Base-by-base conservation (phyloP, 2,797 vertebrate species). In the Pipistrellus pygmaeus region DNA sequence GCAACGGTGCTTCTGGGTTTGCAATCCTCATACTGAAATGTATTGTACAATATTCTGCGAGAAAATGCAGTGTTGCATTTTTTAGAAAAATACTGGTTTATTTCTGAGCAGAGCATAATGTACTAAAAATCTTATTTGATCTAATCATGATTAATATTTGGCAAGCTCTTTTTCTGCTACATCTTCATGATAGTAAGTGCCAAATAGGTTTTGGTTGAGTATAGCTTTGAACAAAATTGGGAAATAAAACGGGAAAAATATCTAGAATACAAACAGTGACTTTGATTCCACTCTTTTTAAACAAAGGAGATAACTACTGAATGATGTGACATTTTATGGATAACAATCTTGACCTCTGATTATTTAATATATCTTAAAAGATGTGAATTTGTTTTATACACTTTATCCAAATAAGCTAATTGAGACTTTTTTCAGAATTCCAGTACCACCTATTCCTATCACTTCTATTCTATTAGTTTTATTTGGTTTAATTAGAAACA, bases 111-210 rank as follows among this genome's bases (percentile, higher is more conserved):
- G 2, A 64, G 18, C 62, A 25, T 20, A 30, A 51, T 76, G 3
- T 83, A 60, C 66, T 23, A n/a, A 85, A 85, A 51, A 57, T 51
- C 81, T 75, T 85, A 46, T 38, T 73, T 85, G 68, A 90, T 48
- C 48, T 51, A 35, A 81, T 93, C 75, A 88, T 75, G 95, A 92
- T 84, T 66, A 57, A 90, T 88, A 84, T 93, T 5, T 71, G 69
- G 90, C 48, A 69, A 11, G 51, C 9, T 77, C 75, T 90, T 83
- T 80, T 90, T 96, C 94, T 68, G 87, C 96, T 97, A 95, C 94
- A 83, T 96, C 96, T 95, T 97, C 48, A 85, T 97, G 96, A 98
- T 88, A 78, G 48, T 68, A 97, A 97, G 97, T 98, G 97, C 98
- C 98, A 97, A 96, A 86, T 32, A 91, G 96, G 94, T 91, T 94